Conservation (phyloP, 2,113 vertebrate genomes). For the Triplophysa siluroides region DNA sequence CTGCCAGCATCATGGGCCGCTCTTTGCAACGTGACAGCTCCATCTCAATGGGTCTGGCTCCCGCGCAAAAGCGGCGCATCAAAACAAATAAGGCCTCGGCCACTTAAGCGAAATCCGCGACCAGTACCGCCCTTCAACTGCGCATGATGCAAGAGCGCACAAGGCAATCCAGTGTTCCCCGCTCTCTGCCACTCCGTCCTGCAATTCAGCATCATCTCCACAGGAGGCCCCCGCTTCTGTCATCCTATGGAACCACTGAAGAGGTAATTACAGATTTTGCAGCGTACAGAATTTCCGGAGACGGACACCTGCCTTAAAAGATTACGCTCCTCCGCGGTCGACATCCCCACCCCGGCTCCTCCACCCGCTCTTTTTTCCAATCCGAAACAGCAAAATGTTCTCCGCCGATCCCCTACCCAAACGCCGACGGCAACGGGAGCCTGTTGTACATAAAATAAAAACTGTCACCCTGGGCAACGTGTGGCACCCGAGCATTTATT, state of each 20-base stretch:
- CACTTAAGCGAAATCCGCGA: conserved; percentile 73
- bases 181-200: conserved; percentile 29
- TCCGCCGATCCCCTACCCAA: conserved; percentile 56
- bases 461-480: conserved; percentile 99
- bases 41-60: conserved; percentile 76
- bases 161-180: conserved; percentile 55
- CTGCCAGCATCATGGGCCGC: conserved; percentile 74
- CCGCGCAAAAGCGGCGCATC: conserved; percentile 74
- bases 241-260: conserved; percentile 32
- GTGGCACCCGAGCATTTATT: conserved; percentile 98
- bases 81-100: conserved; percentile 78
- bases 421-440: conserved; percentile 93
- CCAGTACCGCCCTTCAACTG: conserved; percentile 68
- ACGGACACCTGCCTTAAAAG: conserved; percentile 38
- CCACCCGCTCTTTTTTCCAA: conserved; percentile 49
- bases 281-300: neutral
- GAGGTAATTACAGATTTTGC: conserved; percentile 35
- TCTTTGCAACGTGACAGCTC: conserved; percentile 76
- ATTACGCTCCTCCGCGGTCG: conserved; percentile 22
- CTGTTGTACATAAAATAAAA: conserved; percentile 99
- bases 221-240: conserved; percentile 14
- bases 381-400: conserved; percentile 15
- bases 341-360: conserved; percentile 51
- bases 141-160: conserved; percentile 62
- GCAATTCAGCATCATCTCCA: conserved; percentile 41